Base-by-base conservation (phyloP, 2,888 invertebrate genomes). In the Parnassius glacialis region DNA sequence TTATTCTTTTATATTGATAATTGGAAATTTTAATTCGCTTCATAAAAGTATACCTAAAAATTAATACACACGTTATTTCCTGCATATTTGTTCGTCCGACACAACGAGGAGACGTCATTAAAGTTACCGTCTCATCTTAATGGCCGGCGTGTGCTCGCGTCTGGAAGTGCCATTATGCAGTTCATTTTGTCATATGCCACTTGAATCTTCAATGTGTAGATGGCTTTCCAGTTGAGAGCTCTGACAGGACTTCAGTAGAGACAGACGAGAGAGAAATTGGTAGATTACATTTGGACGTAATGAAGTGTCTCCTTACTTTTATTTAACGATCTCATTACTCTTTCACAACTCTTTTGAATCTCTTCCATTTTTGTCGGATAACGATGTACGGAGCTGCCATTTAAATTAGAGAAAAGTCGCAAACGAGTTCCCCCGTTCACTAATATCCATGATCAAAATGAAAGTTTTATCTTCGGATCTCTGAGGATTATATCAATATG, bases 161-260 rank as follows among this genome's bases (percentile, higher is more conserved):
- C 53, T 63, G 63, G 45, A 47, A 57, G 55, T 57, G 47, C 56
- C 56, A 64, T 64, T 60, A 64, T 57, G 57, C 48, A 52, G 58
- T 64, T 59, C 62, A 57, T 64, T 59, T 59, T 57, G 63, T 57
- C 59, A 51, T 63, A 52, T 52, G 42, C 52, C 59, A 53, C 59
- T 59, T 44, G 53, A 52, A 56, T 41, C 63, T 60, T 59, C 59
- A 48, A 64, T 48, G 48, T n/a, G 47, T n/a, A 47, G 47, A 47
- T 59, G 56, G 56, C 59, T 60, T 64, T 47, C 55, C 43, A 42
- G 50, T 13, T 48, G 48, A 56, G 52, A 53, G 62, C n/a, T 43
- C 59, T 57, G 59, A 45, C 47, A 56, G 52, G 59, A 52, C 52
- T 55, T 57, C 57, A 62, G 53, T 57, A 45, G 53, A 55, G 44